Evolutionary conservation across 2,888 invertebrate genomes (phyloP).

Genomic region (Onchidella celtica): DNA sequence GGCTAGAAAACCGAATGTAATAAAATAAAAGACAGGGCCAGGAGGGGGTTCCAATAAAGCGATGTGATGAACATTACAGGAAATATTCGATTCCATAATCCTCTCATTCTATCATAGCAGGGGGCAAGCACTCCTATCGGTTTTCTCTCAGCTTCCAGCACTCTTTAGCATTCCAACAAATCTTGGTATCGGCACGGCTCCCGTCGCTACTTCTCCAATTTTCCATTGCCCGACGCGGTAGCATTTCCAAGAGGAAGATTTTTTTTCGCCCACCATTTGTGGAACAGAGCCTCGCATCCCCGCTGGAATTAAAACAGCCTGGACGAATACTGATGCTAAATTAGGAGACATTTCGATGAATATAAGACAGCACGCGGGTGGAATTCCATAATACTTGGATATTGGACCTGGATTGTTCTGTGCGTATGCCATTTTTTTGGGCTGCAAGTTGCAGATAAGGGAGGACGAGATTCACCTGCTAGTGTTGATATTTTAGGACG

Average conservation of each 20-base stretch:
- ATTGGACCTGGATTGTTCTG: no score
- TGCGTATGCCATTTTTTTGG: no score
- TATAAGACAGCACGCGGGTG: neutral
- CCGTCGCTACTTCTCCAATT: constrained; percentile 15
- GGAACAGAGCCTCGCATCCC: neutral
- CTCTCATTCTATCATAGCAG: neutral
- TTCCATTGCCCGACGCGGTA: neutral
- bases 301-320: constrained; percentile 6
- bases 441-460: neutral
- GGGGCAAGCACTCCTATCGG: constrained; percentile 3
- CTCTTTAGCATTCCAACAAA: constrained; percentile 5
- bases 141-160: neutral
- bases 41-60: neutral
- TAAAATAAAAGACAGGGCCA: neutral
- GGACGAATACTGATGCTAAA: neutral
- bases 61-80: neutral
- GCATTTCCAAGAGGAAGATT: neutral
- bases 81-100: constrained; percentile 3
- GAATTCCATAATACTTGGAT: neutral
- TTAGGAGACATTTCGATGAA: constrained; percentile 5
- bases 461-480: neutral
- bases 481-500: no score
- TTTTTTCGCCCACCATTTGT: neutral
- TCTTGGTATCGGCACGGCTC: constrained; percentile 19
- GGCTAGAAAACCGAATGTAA: no score